Evolutionary conservation across 2,113 vertebrate genomes (phyloP), one percentile per base, ranked within the genome.

Genomic region (Bungarus multicinctus): DNA sequence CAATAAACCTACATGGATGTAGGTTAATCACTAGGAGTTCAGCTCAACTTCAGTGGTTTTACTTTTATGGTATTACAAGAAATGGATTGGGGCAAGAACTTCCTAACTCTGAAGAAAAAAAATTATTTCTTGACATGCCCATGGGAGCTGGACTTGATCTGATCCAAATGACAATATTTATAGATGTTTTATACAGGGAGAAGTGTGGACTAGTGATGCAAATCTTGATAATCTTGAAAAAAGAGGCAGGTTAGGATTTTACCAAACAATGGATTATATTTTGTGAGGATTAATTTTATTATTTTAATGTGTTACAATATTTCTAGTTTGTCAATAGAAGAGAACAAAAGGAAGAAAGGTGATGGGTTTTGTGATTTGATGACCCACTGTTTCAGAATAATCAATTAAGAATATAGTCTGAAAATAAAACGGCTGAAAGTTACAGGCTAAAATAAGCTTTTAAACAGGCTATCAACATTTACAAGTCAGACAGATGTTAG

Each of bases 401-500:
- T 85, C 52, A 87, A 91, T 93, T 53, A 14, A 20, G n/a, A 85
- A 2, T 92, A 3, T 2, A 81, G 27, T 39, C 85, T 7, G 74
- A 86, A 92, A 94, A 52, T 93, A 1, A 57, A 2, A 20, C 47
- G 53, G 2, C 8, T 69, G 64, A 88, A 81, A 30, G 4, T 18
- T 90, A 54, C 47, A 69, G 0, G 14, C 86, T 18, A 52, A 91
- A 3, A 50, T 18, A 23, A 86, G 1, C 14, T 20, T 47, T 1
- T 55, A 74, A 88, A 64, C n/a, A 91, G 10, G 39, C 53, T 45
- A 92, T 92, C n/a, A 58, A 23, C 92, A 86, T 5, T 57, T 2
- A n/a, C 74, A 88, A 43, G 55, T 86, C 5, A 91, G 39, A 1
- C 3, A 95, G 64, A 93, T 95, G 89, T 64, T 0, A 94, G 90